A percentile compares a stretch with the other conserved stretches of the same genome.
These are phyloP conservation scores for Cyphomyrus discorhynchus DNA, from an alignment of 2,113 vertebrate genomes.

Conservation along the genomic window DNA sequence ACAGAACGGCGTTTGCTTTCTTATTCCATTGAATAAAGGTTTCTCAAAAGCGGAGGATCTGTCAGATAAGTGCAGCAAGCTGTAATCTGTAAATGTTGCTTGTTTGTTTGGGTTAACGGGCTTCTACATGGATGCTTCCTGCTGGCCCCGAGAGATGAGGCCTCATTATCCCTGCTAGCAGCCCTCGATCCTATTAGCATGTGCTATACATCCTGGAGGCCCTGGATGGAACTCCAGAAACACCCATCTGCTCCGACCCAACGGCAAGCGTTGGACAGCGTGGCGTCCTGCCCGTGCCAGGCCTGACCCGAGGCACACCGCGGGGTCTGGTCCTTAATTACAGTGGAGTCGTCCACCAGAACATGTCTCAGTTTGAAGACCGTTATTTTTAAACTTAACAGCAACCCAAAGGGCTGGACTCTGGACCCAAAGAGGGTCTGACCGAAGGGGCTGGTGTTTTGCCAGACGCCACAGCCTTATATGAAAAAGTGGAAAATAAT, in stretches of 20 bases:
- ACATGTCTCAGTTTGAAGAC: constrained; percentile 45
- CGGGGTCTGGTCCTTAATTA: constrained; percentile 44
- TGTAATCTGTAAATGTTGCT: not conserved
- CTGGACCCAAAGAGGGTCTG: constrained; percentile 19
- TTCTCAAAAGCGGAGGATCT: not conserved
- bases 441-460: constrained; percentile 12
- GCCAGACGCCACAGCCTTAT: not conserved
- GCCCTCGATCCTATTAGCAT: not conserved
- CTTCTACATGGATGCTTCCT: not conserved
- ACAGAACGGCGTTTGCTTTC: not conserved
- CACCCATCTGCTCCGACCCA: constrained; percentile 26
- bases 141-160: not conserved
- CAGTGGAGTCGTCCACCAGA: constrained; percentile 38
- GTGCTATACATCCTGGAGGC: not conserved
- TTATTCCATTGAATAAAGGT: not conserved
- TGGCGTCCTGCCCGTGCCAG: not conserved
- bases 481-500: constrained; percentile 29
- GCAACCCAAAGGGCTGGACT: constrained; percentile 22
- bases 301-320: constrained; percentile 23
- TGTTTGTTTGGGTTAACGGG: not conserved
- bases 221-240: not conserved
- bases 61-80: not conserved
- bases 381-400: constrained; percentile 33
- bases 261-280: constrained; percentile 23
- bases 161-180: not conserved